These are phyloP conservation scores for Meiosimyza platycephala DNA, from an alignment of 2,888 invertebrate species.

Conservation along the genomic window DNA sequence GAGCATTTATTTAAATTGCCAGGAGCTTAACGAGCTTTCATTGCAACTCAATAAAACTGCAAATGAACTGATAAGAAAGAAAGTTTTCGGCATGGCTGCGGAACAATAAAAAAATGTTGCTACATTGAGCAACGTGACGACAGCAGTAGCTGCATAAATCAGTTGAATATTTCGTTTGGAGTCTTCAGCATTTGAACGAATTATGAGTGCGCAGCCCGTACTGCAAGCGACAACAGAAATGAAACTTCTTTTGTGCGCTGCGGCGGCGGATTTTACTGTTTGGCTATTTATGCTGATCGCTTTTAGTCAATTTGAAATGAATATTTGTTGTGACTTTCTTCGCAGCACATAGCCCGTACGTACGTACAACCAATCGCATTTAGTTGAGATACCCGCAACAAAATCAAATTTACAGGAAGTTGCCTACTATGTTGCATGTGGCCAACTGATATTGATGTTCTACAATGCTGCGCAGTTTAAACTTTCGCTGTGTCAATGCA, in stretches of 20 bases:
- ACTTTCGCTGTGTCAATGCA: not conserved
- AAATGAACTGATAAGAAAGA: constrained; percentile 1
- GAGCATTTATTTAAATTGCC: too few species aligned
- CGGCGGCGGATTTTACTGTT: not conserved
- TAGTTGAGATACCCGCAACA: too few species aligned
- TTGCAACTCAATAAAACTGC: too few species aligned
- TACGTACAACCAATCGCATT: too few species aligned
- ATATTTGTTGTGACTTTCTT: too few species aligned
- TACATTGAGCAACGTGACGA: not conserved
- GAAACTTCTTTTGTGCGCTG: not conserved
- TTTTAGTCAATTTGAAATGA: too few species aligned
- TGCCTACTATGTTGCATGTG: not conserved
- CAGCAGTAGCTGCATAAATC: not conserved
- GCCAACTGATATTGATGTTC: too few species aligned
- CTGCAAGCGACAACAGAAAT: not conserved
- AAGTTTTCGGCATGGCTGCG: not conserved
- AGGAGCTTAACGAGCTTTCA: too few species aligned
- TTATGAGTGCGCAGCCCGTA: constrained; percentile 19
- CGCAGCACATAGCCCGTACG: too few species aligned
- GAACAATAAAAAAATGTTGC: constrained; percentile 10
- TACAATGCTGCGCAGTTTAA: not conserved
- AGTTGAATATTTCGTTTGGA: too few species aligned
- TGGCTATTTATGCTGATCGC: too few species aligned
- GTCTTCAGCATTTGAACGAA: constrained; percentile 14
- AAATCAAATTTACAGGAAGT: too few species aligned